Evolutionary conservation across 2,888 invertebrate species (phyloP).

Genomic region (Tachina fera): DNA sequence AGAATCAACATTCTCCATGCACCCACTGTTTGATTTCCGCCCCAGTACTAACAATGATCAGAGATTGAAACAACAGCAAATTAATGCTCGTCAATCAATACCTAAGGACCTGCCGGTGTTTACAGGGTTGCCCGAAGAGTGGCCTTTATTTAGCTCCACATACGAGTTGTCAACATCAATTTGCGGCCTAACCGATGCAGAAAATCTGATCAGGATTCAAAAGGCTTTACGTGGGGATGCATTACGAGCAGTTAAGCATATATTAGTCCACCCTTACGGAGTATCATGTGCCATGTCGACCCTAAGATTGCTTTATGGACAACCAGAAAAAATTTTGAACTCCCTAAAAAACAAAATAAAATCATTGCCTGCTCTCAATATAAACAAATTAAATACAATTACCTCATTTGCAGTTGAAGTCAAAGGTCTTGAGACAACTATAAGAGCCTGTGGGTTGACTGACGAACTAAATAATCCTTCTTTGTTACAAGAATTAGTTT

Average conservation of each 20-base stretch:
- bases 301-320: not conserved
- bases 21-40: no score
- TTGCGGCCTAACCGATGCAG: not conserved
- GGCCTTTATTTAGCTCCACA: not conserved
- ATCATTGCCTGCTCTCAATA: not conserved
- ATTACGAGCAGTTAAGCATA: not conserved
- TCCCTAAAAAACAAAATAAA: conserved; percentile 8
- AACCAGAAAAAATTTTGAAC: conserved; percentile 12
- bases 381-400: conserved; percentile 6
- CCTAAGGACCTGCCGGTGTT: not conserved
- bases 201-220: not conserved
- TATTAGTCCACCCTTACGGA: not conserved
- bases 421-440: no score
- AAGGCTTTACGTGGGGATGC: not conserved
- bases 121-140: not conserved
- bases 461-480: not conserved
- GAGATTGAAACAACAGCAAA: not conserved
- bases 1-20: no score
- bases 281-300: not conserved
- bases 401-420: not conserved
- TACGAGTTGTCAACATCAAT: conserved; percentile 3
- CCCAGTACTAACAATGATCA: no score
- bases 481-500: conserved; percentile 31
- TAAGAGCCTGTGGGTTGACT: not conserved
- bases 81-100: not conserved